These are phyloP conservation scores for Tachypleus tridentatus DNA, from an alignment of 1,140 invertebrate species.

Conservation along the genomic window DNA sequence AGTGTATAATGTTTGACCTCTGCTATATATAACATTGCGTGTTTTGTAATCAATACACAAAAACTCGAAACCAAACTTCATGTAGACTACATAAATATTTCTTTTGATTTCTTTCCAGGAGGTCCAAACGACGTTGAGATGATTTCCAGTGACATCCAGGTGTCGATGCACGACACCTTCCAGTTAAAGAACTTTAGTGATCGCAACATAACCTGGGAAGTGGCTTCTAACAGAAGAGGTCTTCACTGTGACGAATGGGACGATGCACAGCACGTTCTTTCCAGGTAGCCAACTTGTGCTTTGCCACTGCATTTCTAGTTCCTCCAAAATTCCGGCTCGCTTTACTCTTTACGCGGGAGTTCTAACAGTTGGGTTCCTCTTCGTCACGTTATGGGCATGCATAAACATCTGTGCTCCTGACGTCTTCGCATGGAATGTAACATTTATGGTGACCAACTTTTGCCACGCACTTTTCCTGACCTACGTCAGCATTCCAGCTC, in stretches of 20 bases:
- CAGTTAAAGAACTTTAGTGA: too few species aligned
- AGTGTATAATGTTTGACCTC: too few species aligned
- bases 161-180: too few species aligned
- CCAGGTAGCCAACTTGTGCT: slow-evolving; percentile 62
- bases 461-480: slow-evolving; percentile 57
- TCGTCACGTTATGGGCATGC: slow-evolving; percentile 63
- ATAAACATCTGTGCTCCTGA: slow-evolving; percentile 66
- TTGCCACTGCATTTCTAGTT: slow-evolving; percentile 64
- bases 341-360: slow-evolving; percentile 48
- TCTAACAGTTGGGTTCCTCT: slow-evolving; percentile 56
- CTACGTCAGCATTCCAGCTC: slow-evolving; percentile 57
- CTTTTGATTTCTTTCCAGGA: too few species aligned
- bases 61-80: too few species aligned
- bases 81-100: too few species aligned
- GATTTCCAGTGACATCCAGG: too few species aligned
- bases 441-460: slow-evolving; percentile 53
- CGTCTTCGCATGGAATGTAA: slow-evolving; percentile 61
- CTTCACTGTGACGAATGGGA: slow-evolving; percentile 57
- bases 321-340: slow-evolving; percentile 32
- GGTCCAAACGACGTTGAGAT: too few species aligned
- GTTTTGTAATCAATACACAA: too few species aligned
- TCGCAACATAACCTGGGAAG: too few species aligned
- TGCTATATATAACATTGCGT: too few species aligned
- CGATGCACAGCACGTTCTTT: slow-evolving; percentile 67
- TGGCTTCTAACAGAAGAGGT: background rate